Conservation (phyloP, 1,140 invertebrate species). For the Rhynchophorus ferrugineus region DNA sequence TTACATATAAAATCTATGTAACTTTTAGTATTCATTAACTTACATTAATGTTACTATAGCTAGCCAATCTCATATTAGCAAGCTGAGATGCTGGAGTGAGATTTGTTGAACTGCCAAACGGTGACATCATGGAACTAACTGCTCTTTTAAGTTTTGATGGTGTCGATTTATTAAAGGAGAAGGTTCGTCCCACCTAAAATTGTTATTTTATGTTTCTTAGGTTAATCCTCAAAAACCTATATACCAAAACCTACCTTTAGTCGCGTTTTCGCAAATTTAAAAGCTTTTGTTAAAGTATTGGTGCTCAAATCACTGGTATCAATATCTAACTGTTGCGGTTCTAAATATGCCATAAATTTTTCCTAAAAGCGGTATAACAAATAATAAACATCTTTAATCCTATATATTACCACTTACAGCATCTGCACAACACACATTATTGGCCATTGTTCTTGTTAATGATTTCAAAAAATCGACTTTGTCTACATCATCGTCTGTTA, state of each 20-base stretch:
- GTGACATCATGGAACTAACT: slow-evolving; percentile 91
- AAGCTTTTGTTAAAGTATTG: slow-evolving; percentile 78
- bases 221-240: too few relatives aligned
- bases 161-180: slow-evolving; percentile 86
- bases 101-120: slow-evolving; percentile 72
- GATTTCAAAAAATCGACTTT: slow-evolving; percentile 73
- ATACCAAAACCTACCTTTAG: slow-evolving; percentile 50
- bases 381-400: neutral
- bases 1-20: neutral
- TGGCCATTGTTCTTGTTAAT: slow-evolving; percentile 82
- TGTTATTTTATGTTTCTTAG: too few relatives aligned
- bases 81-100: slow-evolving; percentile 66
- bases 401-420: slow-evolving; percentile 49
- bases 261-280: slow-evolving; percentile 75
- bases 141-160: slow-evolving; percentile 88
- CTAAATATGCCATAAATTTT: slow-evolving; percentile 65
- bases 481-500: slow-evolving; percentile 56
- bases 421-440: slow-evolving; percentile 75
- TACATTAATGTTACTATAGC: slow-evolving; percentile 77
- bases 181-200: slow-evolving; percentile 68
- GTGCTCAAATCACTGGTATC: slow-evolving; percentile 75
- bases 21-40: slow-evolving; percentile 41
- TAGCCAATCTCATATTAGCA: slow-evolving; percentile 73
- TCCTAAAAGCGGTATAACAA: slow-evolving; percentile 47
- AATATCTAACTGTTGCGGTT: slow-evolving; percentile 74